Conservation (phyloP, 1,140 invertebrate species). For the Tetragnatha versicolor region DNA sequence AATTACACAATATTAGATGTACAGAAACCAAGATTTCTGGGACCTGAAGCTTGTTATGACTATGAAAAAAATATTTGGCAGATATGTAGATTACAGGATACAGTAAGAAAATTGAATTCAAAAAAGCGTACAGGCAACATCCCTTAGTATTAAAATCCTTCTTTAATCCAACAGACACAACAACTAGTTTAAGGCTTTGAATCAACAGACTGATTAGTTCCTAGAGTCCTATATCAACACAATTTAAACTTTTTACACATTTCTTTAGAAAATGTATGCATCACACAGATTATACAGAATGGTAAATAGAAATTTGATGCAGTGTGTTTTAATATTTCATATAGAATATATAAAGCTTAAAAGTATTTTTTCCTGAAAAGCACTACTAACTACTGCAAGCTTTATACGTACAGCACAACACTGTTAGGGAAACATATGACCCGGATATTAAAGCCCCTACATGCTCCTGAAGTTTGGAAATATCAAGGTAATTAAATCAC, state of each 20-base stretch:
- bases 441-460: too few relatives aligned
- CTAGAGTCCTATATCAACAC: constrained; percentile 7
- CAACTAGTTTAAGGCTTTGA: constrained; percentile 14
- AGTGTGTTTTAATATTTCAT: constrained; percentile 31
- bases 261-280: constrained; percentile 9
- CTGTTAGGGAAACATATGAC: too few relatives aligned
- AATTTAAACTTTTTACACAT: constrained; percentile 23
- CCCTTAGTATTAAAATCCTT: too few relatives aligned
- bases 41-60: too few relatives aligned
- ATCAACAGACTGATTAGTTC: constrained; percentile 23
- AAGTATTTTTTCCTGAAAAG: constrained; percentile 37
- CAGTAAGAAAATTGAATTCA: too few relatives aligned
- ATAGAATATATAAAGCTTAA: constrained; percentile 44
- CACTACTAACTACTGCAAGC: constrained; percentile 44
- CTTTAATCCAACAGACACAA: constrained; percentile 31
- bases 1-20: too few relatives aligned
- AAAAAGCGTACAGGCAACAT: too few relatives aligned
- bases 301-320: constrained; percentile 30
- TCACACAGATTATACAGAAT: constrained; percentile 26
- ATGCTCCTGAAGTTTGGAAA: constrained; percentile 15
- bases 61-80: too few relatives aligned
- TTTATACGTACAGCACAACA: constrained; percentile 16
- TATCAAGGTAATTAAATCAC: not conserved
- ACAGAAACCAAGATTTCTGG: too few relatives aligned
- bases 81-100: too few relatives aligned